phyloP scores from a whole-genome alignment of 2,888 invertebrate species.

The Agonopterix subpropinquella region DNA sequence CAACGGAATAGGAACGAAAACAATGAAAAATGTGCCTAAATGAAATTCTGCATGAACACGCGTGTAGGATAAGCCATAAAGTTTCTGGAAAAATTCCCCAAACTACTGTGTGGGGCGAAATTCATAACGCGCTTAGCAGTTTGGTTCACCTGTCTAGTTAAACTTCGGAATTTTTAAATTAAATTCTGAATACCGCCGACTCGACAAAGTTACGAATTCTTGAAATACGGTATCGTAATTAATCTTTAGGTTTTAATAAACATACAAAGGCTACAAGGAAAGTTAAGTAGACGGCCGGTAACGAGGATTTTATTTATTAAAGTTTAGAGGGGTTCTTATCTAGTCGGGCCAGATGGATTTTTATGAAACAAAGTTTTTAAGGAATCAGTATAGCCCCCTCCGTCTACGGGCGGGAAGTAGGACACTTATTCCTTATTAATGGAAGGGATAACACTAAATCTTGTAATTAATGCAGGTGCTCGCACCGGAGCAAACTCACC shows the following conservation, averaged over 20 bases:
- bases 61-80: conserved; percentile 60
- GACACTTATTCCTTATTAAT: conserved; percentile 61
- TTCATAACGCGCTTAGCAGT: conserved; percentile 73
- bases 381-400: no score
- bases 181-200: conserved; percentile 64
- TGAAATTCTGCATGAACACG: conserved; percentile 36
- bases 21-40: conserved; percentile 26
- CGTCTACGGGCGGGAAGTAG: conserved; percentile 20
- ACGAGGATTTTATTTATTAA: no score
- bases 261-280: conserved; percentile 46
- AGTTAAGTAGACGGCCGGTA: conserved; percentile 11
- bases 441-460: conserved; percentile 64
- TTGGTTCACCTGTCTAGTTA: conserved; percentile 71
- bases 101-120: conserved; percentile 63
- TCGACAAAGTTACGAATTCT: conserved; percentile 68
- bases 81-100: conserved; percentile 57
- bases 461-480: conserved; percentile 70
- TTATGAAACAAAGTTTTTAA: no score
- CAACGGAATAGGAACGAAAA: conserved; percentile 2
- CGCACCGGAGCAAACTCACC: conserved; percentile 40
- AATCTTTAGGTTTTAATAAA: conserved; percentile 64
- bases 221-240: conserved; percentile 66
- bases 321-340: neutral
- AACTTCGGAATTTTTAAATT: conserved; percentile 74
- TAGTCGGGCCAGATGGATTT: neutral